Percentiles rank a stretch among this genome's conserved stretches.
These are phyloP conservation scores for Aulostomus chinensis DNA, from an alignment of 2,797 vertebrate genomes.

Conservation along the genomic window DNA sequence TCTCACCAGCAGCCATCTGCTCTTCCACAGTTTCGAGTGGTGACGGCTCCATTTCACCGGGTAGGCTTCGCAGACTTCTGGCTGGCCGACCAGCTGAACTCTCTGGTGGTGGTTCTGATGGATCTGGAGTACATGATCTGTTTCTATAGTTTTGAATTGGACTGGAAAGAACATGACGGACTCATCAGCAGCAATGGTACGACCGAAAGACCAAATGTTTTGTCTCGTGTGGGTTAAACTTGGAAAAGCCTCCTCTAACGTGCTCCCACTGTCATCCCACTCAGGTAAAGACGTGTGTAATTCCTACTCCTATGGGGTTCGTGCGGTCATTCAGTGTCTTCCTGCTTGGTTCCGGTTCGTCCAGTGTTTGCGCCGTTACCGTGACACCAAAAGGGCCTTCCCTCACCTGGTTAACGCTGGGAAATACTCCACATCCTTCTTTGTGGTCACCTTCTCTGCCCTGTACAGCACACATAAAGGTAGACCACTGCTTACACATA, in stretches of 20 bases:
- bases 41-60: conserved; percentile 96
- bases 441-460: conserved; percentile 93
- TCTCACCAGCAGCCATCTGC: not conserved
- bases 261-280: not conserved
- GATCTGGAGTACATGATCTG: conserved; percentile 99
- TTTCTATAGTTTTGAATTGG: conserved; percentile 95
- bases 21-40: conserved; percentile 89
- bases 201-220: not conserved
- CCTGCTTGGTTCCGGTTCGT: conserved; percentile 98
- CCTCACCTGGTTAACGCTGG: conserved; percentile 97
- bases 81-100: conserved; percentile 98
- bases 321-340: conserved; percentile 96
- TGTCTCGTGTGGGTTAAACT: not conserved
- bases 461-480: conserved; percentile 94
- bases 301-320: conserved; percentile 93
- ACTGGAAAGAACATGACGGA: conserved; percentile 81
- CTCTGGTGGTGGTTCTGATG: conserved; percentile 91
- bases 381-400: conserved; percentile 95
- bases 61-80: conserved; percentile 99
- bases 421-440: conserved; percentile 99
- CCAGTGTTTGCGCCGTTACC: conserved; percentile 97
- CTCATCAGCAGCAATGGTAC: conserved; percentile 69
- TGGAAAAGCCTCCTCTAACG: not conserved
- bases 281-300: conserved; percentile 84
- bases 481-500: conserved; percentile 53